A percentile compares a stretch with the other conserved stretches of the same genome.
Evolutionary conservation across 1,140 invertebrate species (phyloP).

Genomic region (Aporrectodea caliginosa): DNA sequence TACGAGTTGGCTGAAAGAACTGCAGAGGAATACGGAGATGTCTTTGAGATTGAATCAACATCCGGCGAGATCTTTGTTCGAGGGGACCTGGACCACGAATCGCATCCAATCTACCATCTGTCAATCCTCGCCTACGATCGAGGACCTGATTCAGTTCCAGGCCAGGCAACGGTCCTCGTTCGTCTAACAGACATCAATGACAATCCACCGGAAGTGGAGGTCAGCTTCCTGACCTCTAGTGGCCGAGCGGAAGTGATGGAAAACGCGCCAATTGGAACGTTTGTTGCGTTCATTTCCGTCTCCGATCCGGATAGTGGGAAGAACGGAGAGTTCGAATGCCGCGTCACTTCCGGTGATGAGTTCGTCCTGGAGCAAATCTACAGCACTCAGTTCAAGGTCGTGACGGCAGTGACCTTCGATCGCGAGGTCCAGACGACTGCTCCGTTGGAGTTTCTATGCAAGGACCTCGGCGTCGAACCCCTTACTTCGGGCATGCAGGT

Average conservation of each 20-base stretch:
- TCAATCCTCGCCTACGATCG: slow-evolving; percentile 21
- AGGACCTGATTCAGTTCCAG: slow-evolving; percentile 25
- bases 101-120: slow-evolving; percentile 10
- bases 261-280: slow-evolving; percentile 23
- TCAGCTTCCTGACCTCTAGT: slow-evolving; percentile 19
- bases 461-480: slow-evolving; percentile 9
- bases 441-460: slow-evolving; percentile 17
- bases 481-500: slow-evolving; percentile 16
- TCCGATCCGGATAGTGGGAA: slow-evolving; percentile 24
- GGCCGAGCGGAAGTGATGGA: slow-evolving; percentile 23
- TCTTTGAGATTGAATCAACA: slow-evolving; percentile 23
- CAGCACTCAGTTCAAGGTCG: slow-evolving; percentile 26
- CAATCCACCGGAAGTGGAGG: slow-evolving; percentile 40
- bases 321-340: slow-evolving; percentile 9
- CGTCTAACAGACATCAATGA: slow-evolving; percentile 58
- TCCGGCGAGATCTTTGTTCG: slow-evolving; percentile 25
- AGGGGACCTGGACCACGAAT: slow-evolving; percentile 28
- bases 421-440: slow-evolving; percentile 11
- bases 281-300: slow-evolving; percentile 29
- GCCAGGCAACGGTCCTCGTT: slow-evolving; percentile 53
- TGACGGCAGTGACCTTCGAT: slow-evolving; percentile 24
- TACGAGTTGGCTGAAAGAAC: slow-evolving; percentile 71
- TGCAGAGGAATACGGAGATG: slow-evolving; percentile 11
- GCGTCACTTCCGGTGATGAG: slow-evolving; percentile 8
- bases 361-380: slow-evolving; percentile 16